Evolutionary conservation across 2,113 vertebrate genomes (phyloP).

Genomic region (Larimichthys crocea): DNA sequence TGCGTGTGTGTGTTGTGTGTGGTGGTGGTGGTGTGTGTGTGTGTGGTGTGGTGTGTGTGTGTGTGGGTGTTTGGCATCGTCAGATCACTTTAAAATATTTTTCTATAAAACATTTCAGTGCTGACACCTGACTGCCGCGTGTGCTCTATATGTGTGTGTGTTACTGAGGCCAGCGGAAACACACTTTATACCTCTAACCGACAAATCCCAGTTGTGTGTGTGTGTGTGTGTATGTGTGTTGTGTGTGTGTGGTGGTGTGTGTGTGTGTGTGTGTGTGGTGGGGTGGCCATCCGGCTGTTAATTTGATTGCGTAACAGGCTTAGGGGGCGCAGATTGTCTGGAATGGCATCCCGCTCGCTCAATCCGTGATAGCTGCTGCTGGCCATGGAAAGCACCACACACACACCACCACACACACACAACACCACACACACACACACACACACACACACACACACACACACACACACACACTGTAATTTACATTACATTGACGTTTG

Average conservation of each 20-base stretch:
- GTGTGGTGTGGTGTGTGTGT: not conserved
- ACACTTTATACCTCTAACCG: slow-evolving; percentile 59
- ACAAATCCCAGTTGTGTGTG: slow-evolving; percentile 57
- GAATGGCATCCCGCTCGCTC: slow-evolving; percentile 71
- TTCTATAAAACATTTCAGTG: not conserved
- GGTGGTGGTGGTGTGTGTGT: slow-evolving; percentile 18
- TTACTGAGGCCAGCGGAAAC: slow-evolving; percentile 59
- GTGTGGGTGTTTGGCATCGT: not conserved
- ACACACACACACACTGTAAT: not conserved
- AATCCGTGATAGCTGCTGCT: slow-evolving; percentile 62
- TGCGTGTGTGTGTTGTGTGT: slow-evolving; percentile 1
- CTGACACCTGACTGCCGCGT: slow-evolving; percentile 10
- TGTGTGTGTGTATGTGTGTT: slow-evolving; percentile 10
- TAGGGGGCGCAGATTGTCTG: slow-evolving; percentile 71
- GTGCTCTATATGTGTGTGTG: slow-evolving; percentile 22
- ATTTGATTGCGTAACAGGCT: slow-evolving; percentile 79
- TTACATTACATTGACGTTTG: slow-evolving; percentile 33
- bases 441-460: slow-evolving; percentile 33
- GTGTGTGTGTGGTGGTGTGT: too few relatives aligned
- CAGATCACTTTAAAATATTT: not conserved
- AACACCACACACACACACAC: slow-evolving; percentile 35
- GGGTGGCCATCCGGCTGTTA: slow-evolving; percentile 62
- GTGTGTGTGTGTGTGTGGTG: slow-evolving; percentile 1
- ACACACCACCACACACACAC: slow-evolving; percentile 34
- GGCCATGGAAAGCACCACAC: slow-evolving; percentile 55